phyloP scores from a whole-genome alignment of 2,888 invertebrate species.

The Stenolophus ochropezus region DNA sequence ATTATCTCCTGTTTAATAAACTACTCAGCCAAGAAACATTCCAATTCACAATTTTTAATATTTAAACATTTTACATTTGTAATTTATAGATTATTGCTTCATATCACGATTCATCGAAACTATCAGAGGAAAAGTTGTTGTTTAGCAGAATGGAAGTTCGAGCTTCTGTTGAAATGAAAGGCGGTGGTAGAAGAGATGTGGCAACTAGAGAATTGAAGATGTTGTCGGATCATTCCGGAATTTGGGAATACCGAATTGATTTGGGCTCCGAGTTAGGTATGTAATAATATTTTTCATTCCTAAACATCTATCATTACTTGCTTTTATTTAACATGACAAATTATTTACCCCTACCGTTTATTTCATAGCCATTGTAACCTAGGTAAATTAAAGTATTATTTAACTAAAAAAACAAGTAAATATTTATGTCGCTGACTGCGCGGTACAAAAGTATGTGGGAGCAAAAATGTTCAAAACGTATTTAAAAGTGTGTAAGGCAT shows the following conservation, averaged over 20 bases:
- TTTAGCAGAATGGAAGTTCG: constrained; percentile 81
- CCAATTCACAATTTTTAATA: not conserved
- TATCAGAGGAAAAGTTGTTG: constrained; percentile 79
- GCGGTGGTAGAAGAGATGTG: constrained; percentile 80
- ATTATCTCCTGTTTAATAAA: too few species aligned
- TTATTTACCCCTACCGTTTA: not conserved
- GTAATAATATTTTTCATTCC: constrained; percentile 61
- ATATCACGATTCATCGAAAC: constrained; percentile 91
- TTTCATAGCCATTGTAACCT: too few species aligned
- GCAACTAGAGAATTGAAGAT: constrained; percentile 78
- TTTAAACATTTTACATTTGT: constrained; percentile 64
- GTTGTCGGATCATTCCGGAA: constrained; percentile 81
- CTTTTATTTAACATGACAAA: not conserved
- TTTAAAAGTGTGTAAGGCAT: too few species aligned
- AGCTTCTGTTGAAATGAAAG: constrained; percentile 78
- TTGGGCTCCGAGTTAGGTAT: constrained; percentile 79
- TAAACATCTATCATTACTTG: not conserved
- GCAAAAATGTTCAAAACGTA: too few species aligned
- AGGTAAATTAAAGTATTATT: too few species aligned
- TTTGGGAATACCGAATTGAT: constrained; percentile 90
- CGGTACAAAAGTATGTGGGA: too few species aligned
- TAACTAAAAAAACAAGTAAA: too few species aligned
- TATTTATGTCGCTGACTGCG: too few species aligned
- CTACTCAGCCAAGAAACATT: too few species aligned
- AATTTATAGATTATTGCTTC: constrained; percentile 85